phyloP scores from a whole-genome alignment of 2,797 vertebrate species.

The Siniperca obscura region DNA sequence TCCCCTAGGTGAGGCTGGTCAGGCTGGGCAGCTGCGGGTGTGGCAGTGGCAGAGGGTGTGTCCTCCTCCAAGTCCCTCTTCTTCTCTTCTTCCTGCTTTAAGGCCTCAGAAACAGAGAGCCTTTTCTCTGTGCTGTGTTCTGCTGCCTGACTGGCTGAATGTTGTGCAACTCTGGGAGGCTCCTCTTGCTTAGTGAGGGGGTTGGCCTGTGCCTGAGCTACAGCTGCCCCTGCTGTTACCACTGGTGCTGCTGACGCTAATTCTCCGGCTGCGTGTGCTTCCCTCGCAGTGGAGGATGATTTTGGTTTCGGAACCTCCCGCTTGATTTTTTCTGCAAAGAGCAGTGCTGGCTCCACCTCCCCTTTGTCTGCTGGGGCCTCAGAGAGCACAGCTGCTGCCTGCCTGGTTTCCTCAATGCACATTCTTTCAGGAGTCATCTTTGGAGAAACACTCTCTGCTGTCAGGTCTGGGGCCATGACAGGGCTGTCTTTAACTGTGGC shows the following conservation, averaged over 20 bases:
- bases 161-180: conserved; percentile 86
- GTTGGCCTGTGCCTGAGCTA: conserved; percentile 77
- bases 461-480: conserved; percentile 53
- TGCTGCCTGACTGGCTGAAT: conserved; percentile 77
- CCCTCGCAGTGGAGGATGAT: conserved; percentile 83
- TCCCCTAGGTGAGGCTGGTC: conserved; percentile 66
- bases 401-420: conserved; percentile 77
- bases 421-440: conserved; percentile 80
- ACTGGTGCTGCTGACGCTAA: conserved; percentile 81
- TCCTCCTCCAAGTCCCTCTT: conserved; percentile 70
- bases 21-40: conserved; percentile 59
- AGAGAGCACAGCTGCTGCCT: conserved; percentile 83
- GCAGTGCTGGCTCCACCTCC: conserved; percentile 80
- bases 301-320: conserved; percentile 86
- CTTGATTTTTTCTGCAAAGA: conserved; percentile 82
- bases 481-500: conserved; percentile 48
- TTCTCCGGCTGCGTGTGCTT: conserved; percentile 80
- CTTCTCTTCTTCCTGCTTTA: conserved; percentile 68
- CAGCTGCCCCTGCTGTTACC: conserved; percentile 75
- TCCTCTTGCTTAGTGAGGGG: conserved; percentile 80
- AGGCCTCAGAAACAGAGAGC: conserved; percentile 73
- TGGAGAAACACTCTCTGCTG: conserved; percentile 61
- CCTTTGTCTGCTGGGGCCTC: conserved; percentile 84
- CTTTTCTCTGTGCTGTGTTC: conserved; percentile 78
- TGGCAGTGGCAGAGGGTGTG: conserved; percentile 76